Conservation (phyloP, 2,797 vertebrate species). For the Pangasius larnaudii region DNA sequence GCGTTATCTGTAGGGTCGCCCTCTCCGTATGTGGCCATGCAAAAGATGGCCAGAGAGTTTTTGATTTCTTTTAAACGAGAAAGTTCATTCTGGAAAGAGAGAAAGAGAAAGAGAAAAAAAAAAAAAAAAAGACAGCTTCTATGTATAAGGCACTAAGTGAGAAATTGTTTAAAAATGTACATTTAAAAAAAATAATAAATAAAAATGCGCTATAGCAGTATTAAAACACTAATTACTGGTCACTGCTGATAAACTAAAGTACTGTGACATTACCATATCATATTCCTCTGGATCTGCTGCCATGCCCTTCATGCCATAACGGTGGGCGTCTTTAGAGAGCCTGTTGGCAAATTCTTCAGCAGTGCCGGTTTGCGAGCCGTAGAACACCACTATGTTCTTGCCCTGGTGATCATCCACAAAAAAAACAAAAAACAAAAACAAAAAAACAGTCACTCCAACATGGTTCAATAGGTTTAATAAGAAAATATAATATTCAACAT, state of each 20-base stretch:
- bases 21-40: conserved; percentile 97
- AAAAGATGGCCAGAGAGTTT: conserved; percentile 93
- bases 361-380: conserved; percentile 96
- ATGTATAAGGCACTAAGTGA: not conserved
- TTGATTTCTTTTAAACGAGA: conserved; percentile 86
- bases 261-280: conserved; percentile 81
- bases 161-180: not conserved
- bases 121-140: no score
- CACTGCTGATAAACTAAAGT: not conserved
- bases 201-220: not conserved
- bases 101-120: not conserved
- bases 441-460: not conserved
- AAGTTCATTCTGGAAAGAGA: conserved; percentile 82
- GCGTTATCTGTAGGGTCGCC: conserved; percentile 97
- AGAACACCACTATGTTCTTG: conserved; percentile 94
- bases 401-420: conserved; percentile 17
- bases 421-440: not conserved
- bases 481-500: not conserved
- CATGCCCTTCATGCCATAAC: conserved; percentile 97
- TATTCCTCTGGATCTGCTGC: conserved; percentile 95
- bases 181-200: no score
- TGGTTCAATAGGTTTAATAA: not conserved
- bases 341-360: conserved; percentile 95
- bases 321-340: conserved; percentile 93
- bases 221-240: not conserved